phyloP scores from a whole-genome alignment of 1,140 invertebrate species.

The Andrena cerasifolii region DNA sequence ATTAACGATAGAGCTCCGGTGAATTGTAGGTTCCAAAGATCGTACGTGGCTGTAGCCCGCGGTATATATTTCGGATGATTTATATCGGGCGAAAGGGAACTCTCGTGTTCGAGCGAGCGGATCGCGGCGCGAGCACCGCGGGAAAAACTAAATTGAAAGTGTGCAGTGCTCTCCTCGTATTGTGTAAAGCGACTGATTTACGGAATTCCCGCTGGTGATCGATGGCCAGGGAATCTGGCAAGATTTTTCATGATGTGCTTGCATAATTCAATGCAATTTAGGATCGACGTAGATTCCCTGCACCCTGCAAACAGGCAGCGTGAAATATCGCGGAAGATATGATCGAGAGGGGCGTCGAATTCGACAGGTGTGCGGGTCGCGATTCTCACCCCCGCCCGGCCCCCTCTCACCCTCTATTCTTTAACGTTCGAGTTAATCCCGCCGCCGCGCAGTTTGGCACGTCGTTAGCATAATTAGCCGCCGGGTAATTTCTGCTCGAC shows the following conservation, averaged over 20 bases:
- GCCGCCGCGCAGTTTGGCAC: conserved; percentile 21
- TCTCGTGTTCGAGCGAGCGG: neutral
- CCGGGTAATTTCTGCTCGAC: conserved; percentile 46
- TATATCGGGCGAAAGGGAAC: neutral
- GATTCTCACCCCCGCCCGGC: neutral
- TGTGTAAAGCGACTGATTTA: no score
- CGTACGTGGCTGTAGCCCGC: neutral
- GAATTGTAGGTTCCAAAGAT: conserved; percentile 7
- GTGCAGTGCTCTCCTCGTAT: neutral
- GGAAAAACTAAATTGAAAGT: neutral
- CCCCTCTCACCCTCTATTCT: conserved; percentile 6
- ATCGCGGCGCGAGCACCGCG: neutral
- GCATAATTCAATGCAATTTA: no score
- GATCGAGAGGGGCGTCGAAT: neutral
- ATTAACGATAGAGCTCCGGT: neutral
- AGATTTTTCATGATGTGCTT: no score
- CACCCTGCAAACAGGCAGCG: no score
- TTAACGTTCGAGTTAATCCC: conserved; percentile 23
- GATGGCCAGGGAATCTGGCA: no score
- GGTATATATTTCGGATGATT: conserved; percentile 4
- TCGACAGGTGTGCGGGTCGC: neutral
- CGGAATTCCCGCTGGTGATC: no score
- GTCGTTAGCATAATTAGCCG: conserved; percentile 47
- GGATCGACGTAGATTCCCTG: no score
- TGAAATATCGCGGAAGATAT: no score